phyloP scores from a whole-genome alignment of 1,140 invertebrate species.

The Dendroctonus ponderosae region DNA sequence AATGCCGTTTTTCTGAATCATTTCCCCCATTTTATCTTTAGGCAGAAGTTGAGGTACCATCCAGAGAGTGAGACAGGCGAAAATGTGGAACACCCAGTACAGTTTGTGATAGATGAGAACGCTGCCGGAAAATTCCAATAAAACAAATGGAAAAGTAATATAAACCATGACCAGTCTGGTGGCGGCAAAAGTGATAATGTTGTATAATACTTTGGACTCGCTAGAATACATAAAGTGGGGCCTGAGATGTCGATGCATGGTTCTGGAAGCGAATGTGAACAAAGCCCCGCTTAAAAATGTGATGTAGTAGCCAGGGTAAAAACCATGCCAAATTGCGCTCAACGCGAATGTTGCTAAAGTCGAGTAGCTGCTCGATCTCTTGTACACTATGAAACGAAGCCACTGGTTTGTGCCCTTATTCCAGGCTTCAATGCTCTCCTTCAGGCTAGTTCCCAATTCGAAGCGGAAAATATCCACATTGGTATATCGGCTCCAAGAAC shows the following conservation, averaged over 20 bases:
- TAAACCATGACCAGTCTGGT: slow-evolving; percentile 85
- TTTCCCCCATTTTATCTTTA: slow-evolving; percentile 24
- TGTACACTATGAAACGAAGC: slow-evolving; percentile 84
- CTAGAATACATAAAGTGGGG: slow-evolving; percentile 70
- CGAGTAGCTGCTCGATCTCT: slow-evolving; percentile 65
- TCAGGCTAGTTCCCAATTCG: slow-evolving; percentile 85
- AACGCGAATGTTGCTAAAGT: slow-evolving; percentile 79
- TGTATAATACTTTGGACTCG: slow-evolving; percentile 69
- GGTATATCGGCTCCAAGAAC: slow-evolving; percentile 86
- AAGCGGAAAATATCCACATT: slow-evolving; percentile 88
- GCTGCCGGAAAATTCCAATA: slow-evolving; percentile 70
- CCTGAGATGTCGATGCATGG: slow-evolving; percentile 63
- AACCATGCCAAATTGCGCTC: slow-evolving; percentile 96
- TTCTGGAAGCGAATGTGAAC: slow-evolving; percentile 80
- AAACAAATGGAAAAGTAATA: slow-evolving; percentile 82
- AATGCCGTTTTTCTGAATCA: slow-evolving; percentile 27
- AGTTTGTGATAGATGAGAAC: slow-evolving; percentile 52
- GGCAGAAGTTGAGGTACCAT: slow-evolving; percentile 47
- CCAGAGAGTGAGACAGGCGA: slow-evolving; percentile 48
- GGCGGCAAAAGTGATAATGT: slow-evolving; percentile 71
- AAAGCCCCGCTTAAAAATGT: slow-evolving; percentile 88
- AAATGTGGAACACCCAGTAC: slow-evolving; percentile 55
- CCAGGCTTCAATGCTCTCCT: slow-evolving; percentile 82
- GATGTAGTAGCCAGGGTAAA: slow-evolving; percentile 96
- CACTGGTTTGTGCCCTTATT: slow-evolving; percentile 90